A percentile compares a stretch with the other conserved stretches of the same genome.
These are phyloP conservation scores for Anas georgica DNA, from an alignment of 2,797 vertebrate species.

Conservation along the genomic window DNA sequence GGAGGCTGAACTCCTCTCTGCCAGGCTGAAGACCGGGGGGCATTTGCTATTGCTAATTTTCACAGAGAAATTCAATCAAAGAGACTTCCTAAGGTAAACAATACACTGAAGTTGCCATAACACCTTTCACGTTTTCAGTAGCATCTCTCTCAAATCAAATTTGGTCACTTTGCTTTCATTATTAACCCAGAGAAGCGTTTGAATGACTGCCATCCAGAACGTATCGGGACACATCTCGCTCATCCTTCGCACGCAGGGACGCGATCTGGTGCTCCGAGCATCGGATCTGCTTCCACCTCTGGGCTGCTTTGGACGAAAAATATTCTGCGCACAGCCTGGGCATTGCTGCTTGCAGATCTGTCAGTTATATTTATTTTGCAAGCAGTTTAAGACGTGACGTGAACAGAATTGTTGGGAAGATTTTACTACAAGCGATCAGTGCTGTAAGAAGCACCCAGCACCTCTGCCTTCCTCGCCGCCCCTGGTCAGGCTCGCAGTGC, in stretches of 20 bases:
- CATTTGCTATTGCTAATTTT: neutral
- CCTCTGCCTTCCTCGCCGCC: neutral
- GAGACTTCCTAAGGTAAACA: neutral
- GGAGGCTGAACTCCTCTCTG: neutral
- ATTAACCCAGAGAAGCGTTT: neutral
- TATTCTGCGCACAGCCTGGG: neutral
- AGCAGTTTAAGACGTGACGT: neutral
- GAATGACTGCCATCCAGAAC: neutral
- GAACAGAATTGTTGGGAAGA: neutral
- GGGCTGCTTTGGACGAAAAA: neutral
- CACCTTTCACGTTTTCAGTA: neutral
- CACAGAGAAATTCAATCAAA: neutral
- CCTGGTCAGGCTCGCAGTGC: neutral
- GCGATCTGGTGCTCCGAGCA: neutral
- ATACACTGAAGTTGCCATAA: neutral
- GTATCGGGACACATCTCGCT: neutral
- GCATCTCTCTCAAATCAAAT: neutral
- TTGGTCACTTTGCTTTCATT: neutral
- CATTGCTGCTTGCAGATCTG: neutral
- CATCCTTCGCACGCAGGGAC: neutral
- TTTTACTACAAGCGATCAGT: neutral
- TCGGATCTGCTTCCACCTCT: constrained; percentile 31
- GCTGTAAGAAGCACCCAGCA: neutral
- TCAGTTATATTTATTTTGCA: constrained; percentile 10
- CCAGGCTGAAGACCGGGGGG: neutral